Percentiles rank a stretch among this genome's conserved stretches.
Evolutionary conservation across 1,140 invertebrate species (phyloP).

Genomic region (Neodiprion pinetum): DNA sequence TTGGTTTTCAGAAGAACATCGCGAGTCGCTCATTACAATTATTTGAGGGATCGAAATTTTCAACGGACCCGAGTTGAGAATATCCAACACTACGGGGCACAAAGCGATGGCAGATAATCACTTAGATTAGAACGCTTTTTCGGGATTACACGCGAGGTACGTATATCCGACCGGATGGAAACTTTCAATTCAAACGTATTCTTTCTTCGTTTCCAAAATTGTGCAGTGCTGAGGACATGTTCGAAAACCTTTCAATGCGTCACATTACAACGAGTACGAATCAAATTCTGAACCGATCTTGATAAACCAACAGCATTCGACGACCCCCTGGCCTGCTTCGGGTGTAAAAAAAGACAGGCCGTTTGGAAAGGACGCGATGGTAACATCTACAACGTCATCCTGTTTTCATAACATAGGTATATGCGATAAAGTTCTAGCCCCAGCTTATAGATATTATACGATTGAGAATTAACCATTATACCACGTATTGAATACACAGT

Average conservation of each 20-base stretch:
- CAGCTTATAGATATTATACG: too few species aligned
- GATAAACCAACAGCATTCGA: too few species aligned
- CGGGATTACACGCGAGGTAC: conserved; percentile 21
- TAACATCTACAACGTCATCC: too few species aligned
- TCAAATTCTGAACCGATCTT: not conserved
- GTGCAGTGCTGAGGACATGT: conserved; percentile 23
- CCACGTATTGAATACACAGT: too few species aligned
- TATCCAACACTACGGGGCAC: not conserved
- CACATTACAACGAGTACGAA: not conserved
- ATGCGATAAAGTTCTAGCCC: too few species aligned
- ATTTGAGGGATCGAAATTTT: not conserved
- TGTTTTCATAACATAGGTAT: too few species aligned
- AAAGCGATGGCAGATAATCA: conserved; percentile 7
- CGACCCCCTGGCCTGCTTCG: too few species aligned
- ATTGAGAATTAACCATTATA: too few species aligned
- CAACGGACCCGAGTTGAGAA: not conserved
- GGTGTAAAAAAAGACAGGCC: too few species aligned
- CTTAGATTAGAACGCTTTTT: conserved; percentile 26
- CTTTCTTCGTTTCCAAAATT: conserved; percentile 16
- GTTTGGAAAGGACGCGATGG: too few species aligned
- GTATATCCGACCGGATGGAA: not conserved
- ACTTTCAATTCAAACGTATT: not conserved
- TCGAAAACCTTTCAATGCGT: conserved; percentile 16
- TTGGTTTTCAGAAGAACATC: too few species aligned
- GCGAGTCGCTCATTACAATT: too few species aligned